phyloP scores from a whole-genome alignment of 1,140 invertebrate genomes.

The Melipona quadrifasciata region DNA sequence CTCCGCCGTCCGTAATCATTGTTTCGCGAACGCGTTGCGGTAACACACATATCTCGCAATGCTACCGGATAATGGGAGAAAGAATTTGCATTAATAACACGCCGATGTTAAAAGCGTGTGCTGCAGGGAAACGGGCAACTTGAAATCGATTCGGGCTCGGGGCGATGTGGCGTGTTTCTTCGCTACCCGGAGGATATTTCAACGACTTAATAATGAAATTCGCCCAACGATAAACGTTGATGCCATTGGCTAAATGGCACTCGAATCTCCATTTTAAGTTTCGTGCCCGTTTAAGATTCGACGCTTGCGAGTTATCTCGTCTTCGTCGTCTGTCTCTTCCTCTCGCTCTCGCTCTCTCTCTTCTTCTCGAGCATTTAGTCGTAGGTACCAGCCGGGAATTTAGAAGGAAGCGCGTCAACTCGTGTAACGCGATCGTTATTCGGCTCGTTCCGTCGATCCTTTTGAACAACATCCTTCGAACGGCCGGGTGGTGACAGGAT shows the following conservation, averaged over 20 bases:
- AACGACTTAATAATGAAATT: constrained; percentile 27
- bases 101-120: constrained; percentile 13
- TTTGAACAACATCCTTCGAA: constrained; percentile 60
- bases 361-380: not conserved
- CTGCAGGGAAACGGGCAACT: constrained; percentile 19
- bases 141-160: constrained; percentile 26
- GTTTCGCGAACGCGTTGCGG: constrained; percentile 36
- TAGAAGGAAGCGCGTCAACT: constrained; percentile 38
- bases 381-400: not conserved
- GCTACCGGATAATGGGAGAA: constrained; percentile 1
- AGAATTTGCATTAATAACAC: constrained; percentile 34
- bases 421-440: constrained; percentile 64
- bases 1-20: constrained; percentile 29
- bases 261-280: constrained; percentile 5
- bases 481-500: constrained; percentile 77
- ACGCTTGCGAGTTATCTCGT: constrained; percentile 30
- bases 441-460: constrained; percentile 57
- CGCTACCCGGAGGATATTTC: constrained; percentile 25
- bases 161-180: constrained; percentile 1
- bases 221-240: constrained; percentile 7
- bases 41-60: not conserved
- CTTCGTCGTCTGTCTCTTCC: constrained; percentile 2
- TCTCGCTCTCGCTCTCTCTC: not conserved
- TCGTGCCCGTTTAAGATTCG: not conserved
- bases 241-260: not conserved